Conservation (phyloP, 2,113 vertebrate genomes). For the Calypte anna region DNA sequence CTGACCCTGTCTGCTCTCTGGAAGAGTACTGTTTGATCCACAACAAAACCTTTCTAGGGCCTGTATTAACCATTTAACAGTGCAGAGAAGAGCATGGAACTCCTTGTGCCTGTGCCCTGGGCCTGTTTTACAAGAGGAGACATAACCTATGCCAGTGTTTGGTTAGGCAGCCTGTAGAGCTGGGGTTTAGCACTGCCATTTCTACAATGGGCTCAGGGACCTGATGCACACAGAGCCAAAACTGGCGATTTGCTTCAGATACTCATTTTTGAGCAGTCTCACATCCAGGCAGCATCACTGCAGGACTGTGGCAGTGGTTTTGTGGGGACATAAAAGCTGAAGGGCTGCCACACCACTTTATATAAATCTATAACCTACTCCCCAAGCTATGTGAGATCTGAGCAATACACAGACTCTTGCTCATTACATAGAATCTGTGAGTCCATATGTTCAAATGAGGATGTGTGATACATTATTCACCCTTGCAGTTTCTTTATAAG, state of each 20-base stretch:
- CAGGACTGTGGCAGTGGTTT: background rate
- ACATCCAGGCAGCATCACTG: background rate
- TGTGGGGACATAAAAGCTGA: background rate
- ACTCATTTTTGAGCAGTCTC: background rate
- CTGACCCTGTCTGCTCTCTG: background rate
- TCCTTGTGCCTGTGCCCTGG: background rate
- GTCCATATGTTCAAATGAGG: background rate
- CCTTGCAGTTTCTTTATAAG: background rate
- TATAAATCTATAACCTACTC: background rate
- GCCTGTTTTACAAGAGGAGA: background rate
- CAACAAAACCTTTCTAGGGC: background rate
- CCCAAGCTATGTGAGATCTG: background rate
- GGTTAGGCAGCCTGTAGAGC: background rate
- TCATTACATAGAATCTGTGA: background rate
- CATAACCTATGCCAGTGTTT: background rate
- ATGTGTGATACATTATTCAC: constrained; percentile 36
- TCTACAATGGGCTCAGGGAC: background rate
- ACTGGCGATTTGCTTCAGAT: background rate
- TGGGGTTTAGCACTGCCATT: background rate
- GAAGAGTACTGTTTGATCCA: background rate
- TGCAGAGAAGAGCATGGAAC: background rate
- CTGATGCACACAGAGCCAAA: background rate
- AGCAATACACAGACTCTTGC: background rate
- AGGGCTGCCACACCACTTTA: background rate
- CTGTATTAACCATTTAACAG: background rate